Evolutionary conservation across 1,140 invertebrate species (phyloP), one percentile per base, ranked within the genome.

Genomic region (Tachypleus tridentatus): DNA sequence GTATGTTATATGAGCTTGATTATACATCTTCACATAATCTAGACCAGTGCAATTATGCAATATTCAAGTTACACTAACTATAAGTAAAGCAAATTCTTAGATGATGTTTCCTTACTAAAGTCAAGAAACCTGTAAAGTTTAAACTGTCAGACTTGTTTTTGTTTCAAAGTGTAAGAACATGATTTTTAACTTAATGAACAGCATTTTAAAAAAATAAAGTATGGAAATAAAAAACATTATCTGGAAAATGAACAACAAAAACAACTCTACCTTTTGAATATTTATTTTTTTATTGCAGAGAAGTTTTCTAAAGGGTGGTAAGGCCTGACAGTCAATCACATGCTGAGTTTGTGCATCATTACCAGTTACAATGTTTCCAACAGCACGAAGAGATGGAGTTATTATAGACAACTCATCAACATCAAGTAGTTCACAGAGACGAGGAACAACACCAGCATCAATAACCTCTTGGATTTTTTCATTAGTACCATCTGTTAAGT

Each of bases 361-460:
- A 29, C 97, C 97, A 6, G 97, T 99, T 1, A 99, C 96, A 73
- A 99, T 99, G 79, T 99, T 99, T 47, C 97, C 97, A n/a, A 98
- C 91, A 9, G 97, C 95, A 71, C 96, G 80, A n/a, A 99, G 79
- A 1, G 96, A 94, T 11, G 96, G 95, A 4, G 95, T 98, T 80
- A 98, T 90, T 7, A 96, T 79, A 57, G 62, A 4, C 76, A 79
- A 65, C n/a, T 72, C 92, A 79, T 98, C 95, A 79, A 98, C 29
- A 4, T 70, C 63, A 1, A 99, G 81, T 51, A 99, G 81, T 4
- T 95, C 93, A 73, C 98, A 93, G 63, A 99, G 80, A 77, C 88
- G 89, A 49, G 93, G 91, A 59, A 99, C 93, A 57, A 97, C 91
- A 58, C 89, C 90, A 70, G 89, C 92, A 71, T 98, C 93, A 70